phyloP scores from a whole-genome alignment of 2,888 invertebrate genomes.

The Adelognathus sp. region DNA sequence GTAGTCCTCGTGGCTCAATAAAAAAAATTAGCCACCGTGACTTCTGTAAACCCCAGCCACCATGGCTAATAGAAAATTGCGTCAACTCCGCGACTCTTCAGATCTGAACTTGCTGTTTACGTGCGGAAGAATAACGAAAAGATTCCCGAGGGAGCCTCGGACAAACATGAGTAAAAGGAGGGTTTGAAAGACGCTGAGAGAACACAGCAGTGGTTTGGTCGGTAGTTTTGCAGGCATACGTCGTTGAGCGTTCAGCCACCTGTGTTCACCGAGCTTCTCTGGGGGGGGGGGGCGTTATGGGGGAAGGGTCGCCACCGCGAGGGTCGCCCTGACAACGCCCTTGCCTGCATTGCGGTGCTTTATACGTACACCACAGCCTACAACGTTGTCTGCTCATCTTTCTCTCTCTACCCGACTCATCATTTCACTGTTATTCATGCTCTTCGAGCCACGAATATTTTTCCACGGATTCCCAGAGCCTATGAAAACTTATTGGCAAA shows the following conservation, averaged over 20 bases:
- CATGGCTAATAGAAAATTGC: neutral
- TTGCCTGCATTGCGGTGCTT: constrained; percentile 79
- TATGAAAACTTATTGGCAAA: neutral
- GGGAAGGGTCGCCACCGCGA: constrained; percentile 68
- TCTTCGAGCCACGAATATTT: constrained; percentile 2
- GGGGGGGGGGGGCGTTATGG: constrained; percentile 63
- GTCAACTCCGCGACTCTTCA: neutral
- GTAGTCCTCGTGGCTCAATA: too few relatives aligned
- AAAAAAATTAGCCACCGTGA: too few relatives aligned
- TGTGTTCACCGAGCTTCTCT: constrained; percentile 26
- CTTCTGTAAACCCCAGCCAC: neutral
- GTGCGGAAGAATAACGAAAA: neutral
- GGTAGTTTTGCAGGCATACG: neutral
- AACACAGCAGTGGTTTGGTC: constrained; percentile 8
- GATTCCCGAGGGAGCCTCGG: neutral
- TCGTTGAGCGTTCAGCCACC: constrained; percentile 27
- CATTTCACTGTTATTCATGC: neutral
- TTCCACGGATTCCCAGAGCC: neutral
- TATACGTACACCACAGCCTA: constrained; percentile 60
- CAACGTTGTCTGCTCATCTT: constrained; percentile 53
- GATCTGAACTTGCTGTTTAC: neutral
- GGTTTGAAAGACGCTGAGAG: neutral
- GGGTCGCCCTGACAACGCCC: constrained; percentile 80
- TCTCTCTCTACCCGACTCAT: constrained; percentile 39
- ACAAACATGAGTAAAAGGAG: neutral